Percentiles rank a stretch among this genome's conserved stretches.
Evolutionary conservation across 2,888 invertebrate species (phyloP).

Genomic region (Drosophila siamana): DNA sequence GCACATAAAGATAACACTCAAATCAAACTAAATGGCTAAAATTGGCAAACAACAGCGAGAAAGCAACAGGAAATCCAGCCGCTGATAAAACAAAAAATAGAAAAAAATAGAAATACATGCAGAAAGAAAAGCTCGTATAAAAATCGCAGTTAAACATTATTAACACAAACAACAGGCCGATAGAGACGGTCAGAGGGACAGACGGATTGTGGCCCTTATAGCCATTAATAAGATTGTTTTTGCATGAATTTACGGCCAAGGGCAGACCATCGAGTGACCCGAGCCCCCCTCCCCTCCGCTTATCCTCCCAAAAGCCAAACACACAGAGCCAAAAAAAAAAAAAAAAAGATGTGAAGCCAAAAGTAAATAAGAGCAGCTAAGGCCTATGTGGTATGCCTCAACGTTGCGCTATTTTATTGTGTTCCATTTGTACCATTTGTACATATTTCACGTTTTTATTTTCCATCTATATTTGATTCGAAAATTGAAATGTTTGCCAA

Average conservation of each 20-base stretch:
- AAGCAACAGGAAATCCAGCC: constrained; percentile 74
- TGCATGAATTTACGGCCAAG: constrained; percentile 76
- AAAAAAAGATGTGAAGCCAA: constrained; percentile 20
- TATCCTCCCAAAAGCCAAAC: constrained; percentile 27
- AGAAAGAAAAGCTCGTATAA: constrained; percentile 58
- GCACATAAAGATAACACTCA: constrained; percentile 76
- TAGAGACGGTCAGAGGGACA: not conserved
- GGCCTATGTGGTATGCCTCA: constrained; percentile 12
- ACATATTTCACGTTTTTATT: constrained; percentile 16
- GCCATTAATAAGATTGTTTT: constrained; percentile 81
- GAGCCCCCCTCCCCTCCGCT: constrained; percentile 2
- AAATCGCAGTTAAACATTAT: constrained; percentile 81
- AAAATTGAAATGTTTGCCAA: constrained; percentile 78
- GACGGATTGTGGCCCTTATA: constrained; percentile 43
- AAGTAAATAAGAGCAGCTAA: constrained; percentile 45
- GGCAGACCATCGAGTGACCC: constrained; percentile 50
- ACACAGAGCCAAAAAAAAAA: constrained; percentile 14
- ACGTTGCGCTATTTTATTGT: constrained; percentile 12
- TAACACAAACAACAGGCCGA: constrained; percentile 58
- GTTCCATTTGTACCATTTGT: constrained; percentile 6
- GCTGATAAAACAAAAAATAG: constrained; percentile 54
- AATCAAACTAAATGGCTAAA: constrained; percentile 81
- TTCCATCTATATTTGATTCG: constrained; percentile 32
- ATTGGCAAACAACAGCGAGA: constrained; percentile 65
- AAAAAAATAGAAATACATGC: constrained; percentile 4